phyloP scores from a whole-genome alignment of 2,888 invertebrate genomes.

The Ferrisia virgata region DNA sequence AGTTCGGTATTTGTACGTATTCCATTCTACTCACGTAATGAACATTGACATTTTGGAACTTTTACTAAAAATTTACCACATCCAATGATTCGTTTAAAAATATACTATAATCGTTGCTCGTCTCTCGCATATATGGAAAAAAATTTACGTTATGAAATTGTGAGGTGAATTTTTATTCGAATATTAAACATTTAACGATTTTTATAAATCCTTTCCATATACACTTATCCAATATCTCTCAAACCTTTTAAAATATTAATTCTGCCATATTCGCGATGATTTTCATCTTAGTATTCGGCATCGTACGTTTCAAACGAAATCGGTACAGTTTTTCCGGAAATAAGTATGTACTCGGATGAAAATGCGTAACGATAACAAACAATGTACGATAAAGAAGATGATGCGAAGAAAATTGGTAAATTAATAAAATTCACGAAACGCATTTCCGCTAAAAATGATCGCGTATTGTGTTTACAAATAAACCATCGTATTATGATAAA shows the following conservation, averaged over 20 bases:
- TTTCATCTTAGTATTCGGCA: not conserved
- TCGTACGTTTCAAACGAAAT: not conserved
- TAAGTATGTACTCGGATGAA: not conserved
- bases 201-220: not conserved
- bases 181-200: not conserved
- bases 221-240: not conserved
- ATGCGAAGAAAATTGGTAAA: not conserved
- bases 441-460: not conserved
- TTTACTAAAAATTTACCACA: not conserved
- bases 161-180: not conserved
- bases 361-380: not conserved
- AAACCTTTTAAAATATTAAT: not conserved
- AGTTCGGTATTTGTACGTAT: not conserved
- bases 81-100: not conserved
- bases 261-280: not conserved
- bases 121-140: not conserved
- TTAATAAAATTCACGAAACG: not conserved
- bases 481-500: not conserved
- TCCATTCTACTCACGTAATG: not conserved
- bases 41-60: not conserved
- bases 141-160: not conserved
- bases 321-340: not conserved
- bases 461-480: not conserved
- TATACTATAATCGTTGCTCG: not conserved
- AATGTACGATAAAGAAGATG: not conserved